These are phyloP conservation scores for Prochilodus magdalenae DNA, from an alignment of 2,113 vertebrate species.

Conservation along the genomic window DNA sequence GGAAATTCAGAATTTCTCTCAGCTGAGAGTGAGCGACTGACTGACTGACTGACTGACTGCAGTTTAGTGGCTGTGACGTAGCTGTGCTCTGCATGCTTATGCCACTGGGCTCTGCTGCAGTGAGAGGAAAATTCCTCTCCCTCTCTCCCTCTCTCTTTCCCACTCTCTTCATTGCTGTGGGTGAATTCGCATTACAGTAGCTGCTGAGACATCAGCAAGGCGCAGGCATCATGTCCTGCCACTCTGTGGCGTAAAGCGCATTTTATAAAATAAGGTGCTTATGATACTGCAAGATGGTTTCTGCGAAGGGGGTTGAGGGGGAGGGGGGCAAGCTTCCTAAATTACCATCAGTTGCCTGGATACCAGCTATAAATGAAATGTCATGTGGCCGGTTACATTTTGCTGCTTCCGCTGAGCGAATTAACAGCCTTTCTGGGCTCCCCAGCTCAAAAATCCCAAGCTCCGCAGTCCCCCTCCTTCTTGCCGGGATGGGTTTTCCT, in stretches of 20 bases:
- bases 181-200: background rate
- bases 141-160: background rate
- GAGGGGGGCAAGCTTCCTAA: conserved; percentile 28
- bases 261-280: background rate
- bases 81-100: conserved; percentile 67
- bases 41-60: conserved; percentile 34
- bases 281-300: background rate
- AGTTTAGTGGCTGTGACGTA: conserved; percentile 57
- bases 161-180: background rate
- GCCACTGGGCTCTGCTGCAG: conserved; percentile 38
- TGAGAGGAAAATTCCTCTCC: conserved; percentile 56
- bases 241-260: background rate
- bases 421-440: background rate
- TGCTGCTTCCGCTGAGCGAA: conserved; percentile 3
- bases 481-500: conserved; percentile 35
- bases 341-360: conserved; percentile 40
- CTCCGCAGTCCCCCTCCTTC: conserved; percentile 37
- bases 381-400: conserved; percentile 18
- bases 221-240: background rate
- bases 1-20: background rate
- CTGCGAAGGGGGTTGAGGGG: background rate
- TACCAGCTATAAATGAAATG: conserved; percentile 37
- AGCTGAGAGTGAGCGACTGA: background rate
- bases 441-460: background rate
- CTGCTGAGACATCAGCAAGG: background rate